Base-by-base conservation (phyloP, 2,888 invertebrate genomes). In the Pristionchus exspectatus region DNA sequence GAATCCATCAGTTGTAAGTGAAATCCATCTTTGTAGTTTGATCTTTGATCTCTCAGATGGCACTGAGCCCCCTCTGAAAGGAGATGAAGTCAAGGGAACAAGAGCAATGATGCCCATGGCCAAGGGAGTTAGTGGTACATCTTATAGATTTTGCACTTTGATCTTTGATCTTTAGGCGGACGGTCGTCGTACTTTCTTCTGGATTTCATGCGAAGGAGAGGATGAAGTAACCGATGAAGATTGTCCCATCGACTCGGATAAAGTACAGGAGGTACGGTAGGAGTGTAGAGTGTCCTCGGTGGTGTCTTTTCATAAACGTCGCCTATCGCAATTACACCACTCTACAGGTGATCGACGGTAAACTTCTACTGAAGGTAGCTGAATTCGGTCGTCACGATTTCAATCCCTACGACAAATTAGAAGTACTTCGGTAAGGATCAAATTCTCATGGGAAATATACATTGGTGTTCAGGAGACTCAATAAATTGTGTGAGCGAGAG, bases 211-310 rank as follows among this genome's bases (percentile, higher is more conserved):
- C 4, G 89, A 59, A 3, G 91, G 66, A 14, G 84, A 91, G 44
- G 91, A 91, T n/a, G 91, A 91, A 54, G 59, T 91, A 30, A 91
- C 89, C 66, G 91, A 91, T 44, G 91, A 91, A 30, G 91, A 91
- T 72, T 74, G 90, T 9, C 91, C 91, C 66, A 91, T 91, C 86
- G 91, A 91, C 69, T 90, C 89, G 90, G 89, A 24, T 9, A 89
- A 33, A 69, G 91, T 44, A 4, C 30, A 16, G 33, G 33, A 59
- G 88, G 44, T 66, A 86, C 66, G 86, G 86, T 87, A 87, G 50
- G 9, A 0, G 44, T 69, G 27, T 44, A 27, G 44, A 16, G 84
- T 7, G 50, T 18, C 3, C 10, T 50, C 44, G 69, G 24, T 50
- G 24, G 5, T 50, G 81, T n/a, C 54, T 14, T 33, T 81, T 81